These are phyloP conservation scores for Erythrocebus patas DNA, from an alignment of 2,113 vertebrate genomes.

Conservation along the genomic window DNA sequence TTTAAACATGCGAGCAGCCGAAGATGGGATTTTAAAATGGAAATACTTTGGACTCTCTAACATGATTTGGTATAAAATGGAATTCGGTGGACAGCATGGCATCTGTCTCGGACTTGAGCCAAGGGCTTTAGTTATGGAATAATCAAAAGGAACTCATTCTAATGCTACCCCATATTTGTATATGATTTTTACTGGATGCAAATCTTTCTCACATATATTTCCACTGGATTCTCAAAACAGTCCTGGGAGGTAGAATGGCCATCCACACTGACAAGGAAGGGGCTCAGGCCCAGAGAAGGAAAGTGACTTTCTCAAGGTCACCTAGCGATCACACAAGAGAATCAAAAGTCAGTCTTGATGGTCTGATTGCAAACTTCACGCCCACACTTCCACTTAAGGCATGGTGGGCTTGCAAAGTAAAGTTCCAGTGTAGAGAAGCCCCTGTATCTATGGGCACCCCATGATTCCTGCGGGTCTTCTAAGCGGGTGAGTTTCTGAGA, in stretches of 20 bases:
- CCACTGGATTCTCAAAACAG: not conserved
- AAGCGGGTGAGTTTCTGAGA: not conserved
- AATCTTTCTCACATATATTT: not conserved
- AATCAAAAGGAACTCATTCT: not conserved
- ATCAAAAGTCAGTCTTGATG: too few species aligned
- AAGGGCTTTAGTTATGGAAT: not conserved
- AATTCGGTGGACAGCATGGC: not conserved
- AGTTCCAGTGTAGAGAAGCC: too few species aligned
- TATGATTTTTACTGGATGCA: not conserved
- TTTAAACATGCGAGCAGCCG: conserved; percentile 45
- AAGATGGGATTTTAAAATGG: conserved; percentile 37
- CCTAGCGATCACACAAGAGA: not conserved
- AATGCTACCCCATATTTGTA: not conserved
- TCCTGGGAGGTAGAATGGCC: not conserved
- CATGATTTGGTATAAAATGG: not conserved
- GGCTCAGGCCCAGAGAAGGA: not conserved
- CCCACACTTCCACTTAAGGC: not conserved
- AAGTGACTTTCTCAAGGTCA: not conserved
- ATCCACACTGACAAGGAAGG: too few species aligned
- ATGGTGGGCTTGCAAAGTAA: accelerated
- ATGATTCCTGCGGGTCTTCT: not conserved
- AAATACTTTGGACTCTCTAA: not conserved
- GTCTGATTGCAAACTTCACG: not conserved
- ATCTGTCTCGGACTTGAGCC: not conserved
- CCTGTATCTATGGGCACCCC: accelerated